A percentile compares a stretch with the other conserved stretches of the same genome.
phyloP scores from a whole-genome alignment of 92 coral and sea anemone genomes.

The Palythoa caribaeorum region DNA sequence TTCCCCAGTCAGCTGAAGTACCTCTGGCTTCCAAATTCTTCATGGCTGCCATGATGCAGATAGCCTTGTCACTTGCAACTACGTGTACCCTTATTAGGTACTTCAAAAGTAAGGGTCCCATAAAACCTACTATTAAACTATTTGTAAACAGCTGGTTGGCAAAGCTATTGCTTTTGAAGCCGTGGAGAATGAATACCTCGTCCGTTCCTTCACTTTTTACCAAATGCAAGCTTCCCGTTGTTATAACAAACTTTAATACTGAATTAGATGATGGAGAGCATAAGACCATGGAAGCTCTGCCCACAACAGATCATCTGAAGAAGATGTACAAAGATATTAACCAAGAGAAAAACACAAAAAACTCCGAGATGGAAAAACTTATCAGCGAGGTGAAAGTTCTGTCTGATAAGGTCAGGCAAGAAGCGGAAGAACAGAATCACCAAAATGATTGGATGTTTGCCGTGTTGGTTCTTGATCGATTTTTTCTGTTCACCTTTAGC shows the following conservation, averaged over 20 bases:
- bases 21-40: conserved; percentile 74
- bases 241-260: neutral
- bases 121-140: conserved; percentile 43
- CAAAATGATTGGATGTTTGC: conserved; percentile 35
- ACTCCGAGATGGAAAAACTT: conserved; percentile 21
- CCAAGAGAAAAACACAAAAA: neutral
- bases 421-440: conserved; percentile 17
- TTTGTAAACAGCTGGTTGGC: conserved; percentile 63
- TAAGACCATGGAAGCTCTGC: neutral
- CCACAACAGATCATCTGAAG: neutral
- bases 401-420: conserved; percentile 11
- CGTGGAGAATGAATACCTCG: neutral
- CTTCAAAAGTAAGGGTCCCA: conserved; percentile 50
- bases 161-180: conserved; percentile 38
- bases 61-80: conserved; percentile 60
- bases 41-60: conserved; percentile 60
- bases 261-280: neutral
- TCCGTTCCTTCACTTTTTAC: neutral
- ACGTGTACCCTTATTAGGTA: conserved; percentile 61
- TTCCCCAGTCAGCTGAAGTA: neutral
- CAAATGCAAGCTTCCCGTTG: neutral
- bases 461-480: conserved; percentile 19
- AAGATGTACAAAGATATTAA: neutral
- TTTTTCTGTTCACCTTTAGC: neutral
- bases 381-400: conserved; percentile 9